Evolutionary conservation across 2,113 vertebrate genomes (phyloP).

Genomic region (Azemiops feae): DNA sequence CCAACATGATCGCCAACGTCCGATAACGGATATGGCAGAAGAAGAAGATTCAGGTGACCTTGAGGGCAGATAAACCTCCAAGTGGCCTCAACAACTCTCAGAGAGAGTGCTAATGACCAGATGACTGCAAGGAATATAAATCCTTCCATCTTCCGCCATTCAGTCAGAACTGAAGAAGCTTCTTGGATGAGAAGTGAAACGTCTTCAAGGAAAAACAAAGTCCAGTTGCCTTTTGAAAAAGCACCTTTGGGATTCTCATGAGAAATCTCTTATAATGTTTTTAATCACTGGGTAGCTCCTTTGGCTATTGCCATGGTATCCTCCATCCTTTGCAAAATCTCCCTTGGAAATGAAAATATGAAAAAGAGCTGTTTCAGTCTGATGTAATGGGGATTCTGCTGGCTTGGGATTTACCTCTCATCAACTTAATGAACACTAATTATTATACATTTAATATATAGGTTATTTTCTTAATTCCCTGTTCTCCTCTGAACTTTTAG

Average conservation of each 20-base stretch:
- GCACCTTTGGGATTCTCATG: not conserved
- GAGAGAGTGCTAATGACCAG: not conserved
- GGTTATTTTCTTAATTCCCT: not conserved
- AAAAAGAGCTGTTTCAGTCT: not conserved
- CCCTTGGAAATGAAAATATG: not conserved
- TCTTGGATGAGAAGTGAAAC: not conserved
- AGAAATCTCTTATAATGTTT: not conserved
- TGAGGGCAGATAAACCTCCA: not conserved
- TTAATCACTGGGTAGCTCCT: not conserved
- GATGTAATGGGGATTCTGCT: not conserved
- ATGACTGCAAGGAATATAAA: not conserved
- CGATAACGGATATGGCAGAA: no score
- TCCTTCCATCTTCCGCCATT: not conserved
- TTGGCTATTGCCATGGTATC: not conserved
- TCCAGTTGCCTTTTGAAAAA: not conserved
- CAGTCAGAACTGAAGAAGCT: not conserved
- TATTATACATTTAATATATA: no score
- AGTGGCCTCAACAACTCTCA: not conserved
- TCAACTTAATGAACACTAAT: not conserved
- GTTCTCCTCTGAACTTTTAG: constrained; percentile 54
- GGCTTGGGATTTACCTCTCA: not conserved
- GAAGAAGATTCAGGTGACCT: not conserved
- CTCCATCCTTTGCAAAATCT: not conserved
- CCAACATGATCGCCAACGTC: no score
- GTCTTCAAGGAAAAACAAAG: not conserved